Percentiles rank a stretch among this genome's conserved stretches.
Conservation (phyloP, 2,888 invertebrate genomes). For the Temnothorax rugatulus region DNA sequence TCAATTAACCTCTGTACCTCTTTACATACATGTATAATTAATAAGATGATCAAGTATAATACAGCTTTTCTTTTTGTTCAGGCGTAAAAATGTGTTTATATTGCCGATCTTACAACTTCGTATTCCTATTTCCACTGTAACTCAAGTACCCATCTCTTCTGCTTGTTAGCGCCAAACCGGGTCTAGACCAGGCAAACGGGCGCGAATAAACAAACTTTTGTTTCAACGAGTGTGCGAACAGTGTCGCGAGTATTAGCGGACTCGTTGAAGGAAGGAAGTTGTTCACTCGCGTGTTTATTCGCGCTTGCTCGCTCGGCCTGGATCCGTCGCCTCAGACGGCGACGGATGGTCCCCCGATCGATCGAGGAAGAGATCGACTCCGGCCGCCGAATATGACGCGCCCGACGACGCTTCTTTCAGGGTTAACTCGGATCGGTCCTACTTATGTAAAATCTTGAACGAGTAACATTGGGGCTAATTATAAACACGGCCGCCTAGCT, state of each 20-base stretch:
- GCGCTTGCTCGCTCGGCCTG: neutral
- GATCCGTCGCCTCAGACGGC: neutral
- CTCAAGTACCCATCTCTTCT: too few species aligned
- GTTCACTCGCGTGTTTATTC: conserved; percentile 2
- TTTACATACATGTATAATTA: neutral
- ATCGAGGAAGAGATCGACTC: conserved; percentile 13
- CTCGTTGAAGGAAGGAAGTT: neutral
- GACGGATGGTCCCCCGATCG: neutral
- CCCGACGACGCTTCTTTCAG: conserved; percentile 61
- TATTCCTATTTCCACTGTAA: neutral
- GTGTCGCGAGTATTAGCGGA: conserved; percentile 1
- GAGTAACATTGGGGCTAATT: conserved; percentile 77
- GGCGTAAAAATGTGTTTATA: neutral
- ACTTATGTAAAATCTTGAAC: conserved; percentile 76
- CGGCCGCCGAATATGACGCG: neutral
- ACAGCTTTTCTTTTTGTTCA: neutral
- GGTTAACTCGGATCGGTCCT: conserved; percentile 72
- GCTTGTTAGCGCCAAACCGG: too few species aligned
- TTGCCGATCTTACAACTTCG: neutral
- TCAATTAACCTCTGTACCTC: neutral
- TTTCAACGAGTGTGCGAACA: neutral
- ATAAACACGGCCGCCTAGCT: conserved; percentile 74
- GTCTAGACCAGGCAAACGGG: neutral
- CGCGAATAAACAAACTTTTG: too few species aligned
- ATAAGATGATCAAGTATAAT: neutral